These are phyloP conservation scores for Gymnopithys bicolor DNA, from an alignment of 2,797 vertebrate genomes.

Conservation along the genomic window DNA sequence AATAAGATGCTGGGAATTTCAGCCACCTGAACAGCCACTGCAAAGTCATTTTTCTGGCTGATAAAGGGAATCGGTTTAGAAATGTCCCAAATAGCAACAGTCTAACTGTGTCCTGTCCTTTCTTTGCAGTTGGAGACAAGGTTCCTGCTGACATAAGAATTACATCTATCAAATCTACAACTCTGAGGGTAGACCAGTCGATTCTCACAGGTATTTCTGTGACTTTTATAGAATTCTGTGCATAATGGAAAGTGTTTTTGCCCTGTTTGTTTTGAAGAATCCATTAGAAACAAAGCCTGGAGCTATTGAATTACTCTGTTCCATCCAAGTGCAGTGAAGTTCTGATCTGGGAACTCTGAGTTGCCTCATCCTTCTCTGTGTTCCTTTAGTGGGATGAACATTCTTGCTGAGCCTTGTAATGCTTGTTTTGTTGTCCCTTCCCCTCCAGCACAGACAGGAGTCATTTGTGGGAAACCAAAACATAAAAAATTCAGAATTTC, in stretches of 20 bases:
- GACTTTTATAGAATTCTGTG: neutral
- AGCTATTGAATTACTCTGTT: neutral
- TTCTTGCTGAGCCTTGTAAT: neutral
- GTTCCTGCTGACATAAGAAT: constrained; percentile 98
- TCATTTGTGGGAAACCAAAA: neutral
- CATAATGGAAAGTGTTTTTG: neutral
- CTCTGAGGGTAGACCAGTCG: constrained; percentile 96
- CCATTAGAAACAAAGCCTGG: neutral
- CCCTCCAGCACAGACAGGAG: neutral
- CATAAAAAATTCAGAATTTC: neutral
- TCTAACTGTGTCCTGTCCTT: constrained; percentile 1
- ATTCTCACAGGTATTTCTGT: constrained; percentile 91
- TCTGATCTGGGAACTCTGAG: neutral
- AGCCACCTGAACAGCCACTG: neutral
- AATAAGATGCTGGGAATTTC: neutral
- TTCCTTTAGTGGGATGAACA: neutral
- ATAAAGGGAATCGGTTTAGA: neutral
- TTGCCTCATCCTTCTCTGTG: neutral
- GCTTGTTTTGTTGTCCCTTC: neutral
- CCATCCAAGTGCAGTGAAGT: neutral
- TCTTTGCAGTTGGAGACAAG: constrained; percentile 93
- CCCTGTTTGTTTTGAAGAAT: neutral
- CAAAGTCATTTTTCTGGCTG: neutral
- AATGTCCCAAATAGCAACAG: neutral
- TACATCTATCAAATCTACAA: constrained; percentile 97